These are phyloP conservation scores for Etheostoma perlongum DNA, from an alignment of 2,797 vertebrate genomes.

Conservation along the genomic window DNA sequence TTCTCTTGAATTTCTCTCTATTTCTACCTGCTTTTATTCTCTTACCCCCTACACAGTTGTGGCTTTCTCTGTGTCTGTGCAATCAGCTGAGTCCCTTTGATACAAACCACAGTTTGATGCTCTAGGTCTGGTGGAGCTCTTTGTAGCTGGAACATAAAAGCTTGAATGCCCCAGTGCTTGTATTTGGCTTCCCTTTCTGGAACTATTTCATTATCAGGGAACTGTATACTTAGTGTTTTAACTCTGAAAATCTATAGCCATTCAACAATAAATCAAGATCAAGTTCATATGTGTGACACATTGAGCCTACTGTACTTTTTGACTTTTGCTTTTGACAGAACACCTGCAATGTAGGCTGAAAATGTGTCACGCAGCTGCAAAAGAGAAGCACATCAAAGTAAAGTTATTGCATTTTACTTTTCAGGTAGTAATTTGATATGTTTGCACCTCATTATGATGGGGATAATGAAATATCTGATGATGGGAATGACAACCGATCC, in stretches of 20 bases:
- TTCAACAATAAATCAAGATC: constrained; percentile 19
- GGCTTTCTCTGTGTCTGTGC: constrained; percentile 14
- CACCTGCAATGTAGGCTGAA: constrained; percentile 18
- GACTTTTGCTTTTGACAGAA: constrained; percentile 25
- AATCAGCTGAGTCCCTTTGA: constrained; percentile 41
- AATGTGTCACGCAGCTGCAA: constrained; percentile 35
- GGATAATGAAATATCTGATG: background rate
- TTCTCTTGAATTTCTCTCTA: background rate
- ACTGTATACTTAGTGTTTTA: constrained; percentile 17
- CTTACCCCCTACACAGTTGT: background rate
- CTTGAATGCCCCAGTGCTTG: constrained; percentile 41
- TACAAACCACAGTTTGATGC: constrained; percentile 58
- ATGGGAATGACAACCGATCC: background rate
- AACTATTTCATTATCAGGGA: constrained; percentile 35
- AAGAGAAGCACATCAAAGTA: constrained; percentile 24
- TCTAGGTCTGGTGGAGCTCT: constrained; percentile 57
- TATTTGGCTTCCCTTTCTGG: constrained; percentile 49
- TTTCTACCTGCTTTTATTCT: background rate
- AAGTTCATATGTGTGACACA: constrained; percentile 15
- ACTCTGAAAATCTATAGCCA: constrained; percentile 12
- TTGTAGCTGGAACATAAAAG: constrained; percentile 67
- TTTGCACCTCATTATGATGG: constrained; percentile 6
- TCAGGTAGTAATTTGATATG: background rate
- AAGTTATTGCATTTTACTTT: constrained; percentile 19
- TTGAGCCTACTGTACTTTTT: background rate